Conservation (phyloP, 2,113 vertebrate species). For the Chloropsis hardwickii region DNA sequence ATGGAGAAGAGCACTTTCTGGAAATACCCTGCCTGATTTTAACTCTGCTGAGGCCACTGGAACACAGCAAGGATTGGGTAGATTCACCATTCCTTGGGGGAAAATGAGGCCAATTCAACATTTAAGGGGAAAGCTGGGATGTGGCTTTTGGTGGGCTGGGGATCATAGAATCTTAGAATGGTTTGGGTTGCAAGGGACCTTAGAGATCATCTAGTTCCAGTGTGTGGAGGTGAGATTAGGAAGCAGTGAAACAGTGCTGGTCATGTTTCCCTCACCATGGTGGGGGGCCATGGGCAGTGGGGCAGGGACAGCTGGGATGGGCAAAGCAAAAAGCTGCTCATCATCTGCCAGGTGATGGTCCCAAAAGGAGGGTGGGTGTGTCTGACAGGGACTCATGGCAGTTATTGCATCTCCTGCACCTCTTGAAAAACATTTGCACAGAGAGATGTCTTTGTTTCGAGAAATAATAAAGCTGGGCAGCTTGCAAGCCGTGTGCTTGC, state of each 20-base stretch:
- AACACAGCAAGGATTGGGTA: background rate
- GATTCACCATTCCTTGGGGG: fast-evolving
- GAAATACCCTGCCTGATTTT: background rate
- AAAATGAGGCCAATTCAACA: background rate
- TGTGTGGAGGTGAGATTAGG: background rate
- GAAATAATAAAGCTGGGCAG: slow-evolving; percentile 31
- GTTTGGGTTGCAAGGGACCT: background rate
- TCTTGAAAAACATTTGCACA: background rate
- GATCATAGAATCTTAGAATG: background rate
- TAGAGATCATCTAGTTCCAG: background rate
- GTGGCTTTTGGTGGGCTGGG: background rate
- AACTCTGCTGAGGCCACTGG: background rate
- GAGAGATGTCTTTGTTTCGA: slow-evolving; percentile 9
- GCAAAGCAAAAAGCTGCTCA: background rate
- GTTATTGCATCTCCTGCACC: background rate
- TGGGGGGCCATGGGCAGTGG: background rate
- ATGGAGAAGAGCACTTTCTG: background rate
- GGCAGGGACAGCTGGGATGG: background rate
- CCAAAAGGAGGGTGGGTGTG: background rate
- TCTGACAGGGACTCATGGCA: background rate
- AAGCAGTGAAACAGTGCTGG: background rate
- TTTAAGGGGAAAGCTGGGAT: background rate
- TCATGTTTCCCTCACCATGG: fast-evolving
- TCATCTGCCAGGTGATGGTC: background rate
- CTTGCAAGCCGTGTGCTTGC: background rate